Percentiles rank a stretch among this genome's conserved stretches.
Conservation (phyloP, 2,888 invertebrate species). For the Hyposoter dolosus region DNA sequence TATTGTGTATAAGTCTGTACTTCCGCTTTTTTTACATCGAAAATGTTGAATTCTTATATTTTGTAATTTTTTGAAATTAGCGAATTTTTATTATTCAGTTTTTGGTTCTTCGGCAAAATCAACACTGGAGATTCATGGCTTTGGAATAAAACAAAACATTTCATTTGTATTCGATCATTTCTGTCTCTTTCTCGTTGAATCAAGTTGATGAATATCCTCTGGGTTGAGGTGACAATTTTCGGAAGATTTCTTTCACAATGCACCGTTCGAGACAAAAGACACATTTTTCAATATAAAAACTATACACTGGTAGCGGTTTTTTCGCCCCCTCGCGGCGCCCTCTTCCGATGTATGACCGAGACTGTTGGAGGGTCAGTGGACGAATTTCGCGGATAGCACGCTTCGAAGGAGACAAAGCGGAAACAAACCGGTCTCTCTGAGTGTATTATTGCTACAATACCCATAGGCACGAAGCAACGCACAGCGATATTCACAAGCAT, state of each 20-base stretch:
- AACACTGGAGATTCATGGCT: not conserved
- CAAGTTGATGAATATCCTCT: not conserved
- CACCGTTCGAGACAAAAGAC: not conserved
- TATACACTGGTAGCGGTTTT: constrained; percentile 2
- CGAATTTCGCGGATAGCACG: constrained; percentile 63
- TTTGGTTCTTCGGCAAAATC: not conserved
- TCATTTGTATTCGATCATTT: not conserved
- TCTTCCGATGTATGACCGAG: constrained; percentile 31
- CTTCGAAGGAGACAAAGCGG: constrained; percentile 65
- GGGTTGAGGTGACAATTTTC: not conserved
- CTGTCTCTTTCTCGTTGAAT: not conserved
- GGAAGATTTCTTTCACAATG: not conserved
- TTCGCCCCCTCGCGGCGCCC: constrained; percentile 12
- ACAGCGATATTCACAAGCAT: not conserved
- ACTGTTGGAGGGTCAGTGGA: constrained; percentile 51
- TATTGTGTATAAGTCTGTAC: too few relatives aligned
- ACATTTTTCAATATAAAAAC: constrained; percentile 8
- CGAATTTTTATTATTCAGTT: not conserved
- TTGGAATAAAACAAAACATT: not conserved
- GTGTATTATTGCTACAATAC: constrained; percentile 43
- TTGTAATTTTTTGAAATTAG: not conserved
- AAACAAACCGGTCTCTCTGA: constrained; percentile 67
- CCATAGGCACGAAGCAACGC: constrained; percentile 18
- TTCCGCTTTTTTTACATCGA: not conserved
- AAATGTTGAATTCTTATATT: not conserved